Conservation (phyloP, 2,888 invertebrate genomes). For the Rhyacophila evoluta region DNA sequence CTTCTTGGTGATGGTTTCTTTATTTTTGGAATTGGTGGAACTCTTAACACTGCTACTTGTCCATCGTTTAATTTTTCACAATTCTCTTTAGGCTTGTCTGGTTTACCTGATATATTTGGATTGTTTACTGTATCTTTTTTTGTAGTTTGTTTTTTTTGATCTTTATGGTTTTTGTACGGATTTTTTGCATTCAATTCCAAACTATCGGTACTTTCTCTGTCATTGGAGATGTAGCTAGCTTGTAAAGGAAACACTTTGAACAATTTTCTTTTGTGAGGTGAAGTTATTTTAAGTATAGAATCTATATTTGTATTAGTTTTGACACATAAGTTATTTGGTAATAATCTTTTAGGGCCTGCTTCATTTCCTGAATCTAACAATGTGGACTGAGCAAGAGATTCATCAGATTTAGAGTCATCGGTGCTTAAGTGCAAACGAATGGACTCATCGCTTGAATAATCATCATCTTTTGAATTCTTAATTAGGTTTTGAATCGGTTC, state of each 20-base stretch:
- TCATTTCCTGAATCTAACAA: neutral
- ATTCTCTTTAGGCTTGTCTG: neutral
- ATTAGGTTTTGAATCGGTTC: neutral
- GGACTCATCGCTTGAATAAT: constrained; percentile 35
- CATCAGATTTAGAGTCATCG: constrained; percentile 35
- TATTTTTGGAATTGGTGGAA: neutral
- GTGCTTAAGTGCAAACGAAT: constrained; percentile 44
- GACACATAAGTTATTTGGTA: neutral
- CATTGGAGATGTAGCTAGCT: constrained; percentile 39
- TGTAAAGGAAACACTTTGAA: constrained; percentile 42
- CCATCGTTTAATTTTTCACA: neutral
- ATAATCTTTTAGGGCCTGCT: neutral
- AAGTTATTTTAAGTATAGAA: neutral
- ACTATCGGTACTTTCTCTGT: constrained; percentile 25
- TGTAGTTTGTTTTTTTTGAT: neutral
- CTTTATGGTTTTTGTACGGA: constrained; percentile 31
- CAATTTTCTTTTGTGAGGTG: constrained; percentile 42
- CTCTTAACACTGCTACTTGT: neutral
- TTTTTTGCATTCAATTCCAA: neutral
- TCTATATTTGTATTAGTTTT: neutral
- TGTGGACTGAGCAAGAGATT: neutral
- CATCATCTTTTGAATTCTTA: neutral
- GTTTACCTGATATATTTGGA: neutral
- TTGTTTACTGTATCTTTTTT: neutral
- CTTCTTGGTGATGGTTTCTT: neutral